phyloP scores from a whole-genome alignment of 2,113 vertebrate species.

The Tupaia tana region DNA sequence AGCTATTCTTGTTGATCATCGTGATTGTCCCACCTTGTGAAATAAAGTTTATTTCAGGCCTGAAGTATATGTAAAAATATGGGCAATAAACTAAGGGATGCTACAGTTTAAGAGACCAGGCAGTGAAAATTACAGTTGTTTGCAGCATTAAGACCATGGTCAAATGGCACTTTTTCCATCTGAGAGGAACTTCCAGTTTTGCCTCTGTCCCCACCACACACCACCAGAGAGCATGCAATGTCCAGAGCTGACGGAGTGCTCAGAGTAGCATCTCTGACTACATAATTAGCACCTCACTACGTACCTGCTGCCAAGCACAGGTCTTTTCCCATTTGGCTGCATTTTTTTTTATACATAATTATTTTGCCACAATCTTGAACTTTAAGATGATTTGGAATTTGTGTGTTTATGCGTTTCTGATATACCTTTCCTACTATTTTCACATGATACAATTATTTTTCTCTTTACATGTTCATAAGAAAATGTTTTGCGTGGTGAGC shows the following conservation, averaged over 20 bases:
- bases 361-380: not conserved
- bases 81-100: not conserved
- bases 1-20: not conserved
- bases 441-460: not conserved
- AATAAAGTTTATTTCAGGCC: not conserved
- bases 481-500: not conserved
- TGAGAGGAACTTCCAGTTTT: not conserved
- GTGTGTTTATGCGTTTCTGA: not conserved
- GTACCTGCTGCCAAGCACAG: not conserved
- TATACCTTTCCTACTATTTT: constrained; percentile 37
- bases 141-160: not conserved
- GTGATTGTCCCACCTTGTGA: not conserved
- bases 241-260: not conserved
- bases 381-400: not conserved
- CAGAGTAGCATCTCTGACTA: not conserved
- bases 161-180: not conserved
- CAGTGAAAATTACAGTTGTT: not conserved
- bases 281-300: not conserved
- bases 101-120: not conserved
- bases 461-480: not conserved
- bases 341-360: not conserved
- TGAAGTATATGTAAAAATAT: not conserved
- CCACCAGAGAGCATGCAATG: not conserved
- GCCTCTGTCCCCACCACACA: not conserved
- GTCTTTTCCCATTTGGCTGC: not conserved